Conservation (phyloP, 92 coral and sea anemone species). For the Paramuricea clavata region DNA sequence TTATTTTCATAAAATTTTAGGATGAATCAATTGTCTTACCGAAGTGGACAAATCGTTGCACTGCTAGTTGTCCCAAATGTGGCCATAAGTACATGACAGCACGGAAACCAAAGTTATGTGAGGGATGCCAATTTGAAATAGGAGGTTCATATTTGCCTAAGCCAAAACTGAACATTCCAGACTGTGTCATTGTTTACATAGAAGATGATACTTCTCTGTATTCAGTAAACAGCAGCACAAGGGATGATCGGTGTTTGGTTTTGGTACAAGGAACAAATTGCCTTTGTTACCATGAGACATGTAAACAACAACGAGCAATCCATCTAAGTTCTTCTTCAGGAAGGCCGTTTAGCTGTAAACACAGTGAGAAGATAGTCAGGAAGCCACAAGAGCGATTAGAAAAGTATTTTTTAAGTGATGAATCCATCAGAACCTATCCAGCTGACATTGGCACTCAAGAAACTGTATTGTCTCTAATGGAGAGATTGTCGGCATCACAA, state of each 20-base stretch:
- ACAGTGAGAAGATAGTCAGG: conserved; percentile 31
- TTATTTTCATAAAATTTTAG: conserved; percentile 7
- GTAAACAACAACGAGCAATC: conserved; percentile 15
- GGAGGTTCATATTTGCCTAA: conserved; percentile 40
- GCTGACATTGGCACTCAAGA: background rate
- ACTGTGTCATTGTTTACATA: conserved; percentile 36
- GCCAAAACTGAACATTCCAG: conserved; percentile 1
- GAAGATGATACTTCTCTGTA: conserved; percentile 14
- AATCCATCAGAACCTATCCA: conserved; percentile 22
- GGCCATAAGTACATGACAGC: conserved; percentile 7
- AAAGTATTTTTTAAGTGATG: conserved; percentile 11
- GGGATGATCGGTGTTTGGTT: conserved; percentile 40
- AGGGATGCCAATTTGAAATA: background rate
- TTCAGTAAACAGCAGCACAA: conserved; percentile 33
- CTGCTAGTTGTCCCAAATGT: conserved; percentile 18
- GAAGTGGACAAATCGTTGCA: conserved; percentile 41
- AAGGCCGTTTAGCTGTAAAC: conserved; percentile 42
- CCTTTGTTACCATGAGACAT: conserved; percentile 22
- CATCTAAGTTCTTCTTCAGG: conserved; percentile 15
- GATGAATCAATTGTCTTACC: conserved; percentile 6
- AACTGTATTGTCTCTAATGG: background rate
- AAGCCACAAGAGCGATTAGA: conserved; percentile 23
- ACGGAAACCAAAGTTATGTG: conserved; percentile 20
- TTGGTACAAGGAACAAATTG: background rate
- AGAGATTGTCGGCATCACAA: conserved; percentile 20